Percentiles rank a stretch among this genome's conserved stretches.
phyloP scores from a whole-genome alignment of 2,888 invertebrate genomes.

The Trissolcus japonicus region DNA sequence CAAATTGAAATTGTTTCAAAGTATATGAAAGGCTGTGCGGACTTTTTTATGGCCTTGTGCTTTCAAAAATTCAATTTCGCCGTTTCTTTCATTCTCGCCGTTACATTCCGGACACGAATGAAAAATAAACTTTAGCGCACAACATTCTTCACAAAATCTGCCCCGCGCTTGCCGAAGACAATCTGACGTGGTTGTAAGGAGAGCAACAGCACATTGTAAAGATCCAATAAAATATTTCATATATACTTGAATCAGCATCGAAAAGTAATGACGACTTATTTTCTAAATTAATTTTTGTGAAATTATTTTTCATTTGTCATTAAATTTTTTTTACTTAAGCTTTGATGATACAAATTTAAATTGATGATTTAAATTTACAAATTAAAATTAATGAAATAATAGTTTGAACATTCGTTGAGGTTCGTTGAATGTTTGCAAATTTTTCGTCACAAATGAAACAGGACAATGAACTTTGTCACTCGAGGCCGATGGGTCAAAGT shows the following conservation, averaged over 20 bases:
- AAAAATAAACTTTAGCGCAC: constrained; percentile 7
- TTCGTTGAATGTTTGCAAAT: too few species aligned
- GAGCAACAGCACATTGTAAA: too few species aligned
- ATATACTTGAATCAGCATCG: too few species aligned
- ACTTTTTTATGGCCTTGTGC: not conserved
- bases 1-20: constrained; percentile 10
- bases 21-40: not conserved
- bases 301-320: too few species aligned
- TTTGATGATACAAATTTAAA: too few species aligned
- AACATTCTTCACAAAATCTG: constrained; percentile 6
- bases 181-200: constrained; percentile 12
- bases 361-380: too few species aligned
- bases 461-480: not conserved
- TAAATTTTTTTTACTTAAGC: too few species aligned
- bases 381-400: too few species aligned
- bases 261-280: not conserved
- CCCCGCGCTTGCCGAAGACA: constrained; percentile 9
- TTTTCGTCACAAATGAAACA: not conserved
- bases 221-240: too few species aligned
- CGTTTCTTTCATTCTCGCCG: constrained; percentile 11
- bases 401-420: too few species aligned
- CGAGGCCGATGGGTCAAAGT: constrained; percentile 4
- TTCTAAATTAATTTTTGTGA: too few species aligned
- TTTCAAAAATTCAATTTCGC: constrained; percentile 16
- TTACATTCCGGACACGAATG: constrained; percentile 11